phyloP scores from a whole-genome alignment of 1,140 invertebrate species.

The Myzus persicae region DNA sequence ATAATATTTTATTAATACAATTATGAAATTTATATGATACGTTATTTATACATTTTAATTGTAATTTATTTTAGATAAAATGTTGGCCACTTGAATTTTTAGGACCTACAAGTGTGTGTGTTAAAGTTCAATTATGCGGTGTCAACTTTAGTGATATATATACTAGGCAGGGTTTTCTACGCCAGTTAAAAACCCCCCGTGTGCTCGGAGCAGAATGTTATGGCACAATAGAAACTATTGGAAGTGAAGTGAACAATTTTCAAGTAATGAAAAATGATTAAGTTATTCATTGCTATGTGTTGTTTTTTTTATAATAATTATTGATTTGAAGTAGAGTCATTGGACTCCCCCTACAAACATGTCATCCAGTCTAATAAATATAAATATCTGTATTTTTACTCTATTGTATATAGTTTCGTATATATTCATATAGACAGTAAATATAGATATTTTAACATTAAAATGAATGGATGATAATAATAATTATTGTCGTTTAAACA shows the following conservation, averaged over 20 bases:
- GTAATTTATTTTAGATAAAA: conserved; percentile 16
- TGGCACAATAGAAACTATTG: conserved; percentile 82
- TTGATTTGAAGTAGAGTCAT: neutral
- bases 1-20: no score
- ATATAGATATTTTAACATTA: neutral
- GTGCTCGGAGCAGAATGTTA: conserved; percentile 69
- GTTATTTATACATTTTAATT: neutral
- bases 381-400: neutral
- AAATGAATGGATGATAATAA: no score
- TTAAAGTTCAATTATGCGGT: conserved; percentile 68
- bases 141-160: conserved; percentile 69
- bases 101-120: conserved; percentile 65
- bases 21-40: neutral
- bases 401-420: neutral
- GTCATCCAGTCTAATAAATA: neutral
- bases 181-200: conserved; percentile 64
- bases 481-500: neutral
- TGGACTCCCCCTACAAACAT: neutral
- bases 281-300: neutral
- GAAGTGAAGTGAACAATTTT: conserved; percentile 80
- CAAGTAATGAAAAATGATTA: conserved; percentile 62
- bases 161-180: conserved; percentile 66
- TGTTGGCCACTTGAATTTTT: conserved; percentile 62
- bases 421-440: neutral
- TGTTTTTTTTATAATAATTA: neutral